Percentiles rank a stretch among this genome's conserved stretches.
Evolutionary conservation across 2,113 vertebrate species (phyloP).

Genomic region (Atrichornis clamosus): DNA sequence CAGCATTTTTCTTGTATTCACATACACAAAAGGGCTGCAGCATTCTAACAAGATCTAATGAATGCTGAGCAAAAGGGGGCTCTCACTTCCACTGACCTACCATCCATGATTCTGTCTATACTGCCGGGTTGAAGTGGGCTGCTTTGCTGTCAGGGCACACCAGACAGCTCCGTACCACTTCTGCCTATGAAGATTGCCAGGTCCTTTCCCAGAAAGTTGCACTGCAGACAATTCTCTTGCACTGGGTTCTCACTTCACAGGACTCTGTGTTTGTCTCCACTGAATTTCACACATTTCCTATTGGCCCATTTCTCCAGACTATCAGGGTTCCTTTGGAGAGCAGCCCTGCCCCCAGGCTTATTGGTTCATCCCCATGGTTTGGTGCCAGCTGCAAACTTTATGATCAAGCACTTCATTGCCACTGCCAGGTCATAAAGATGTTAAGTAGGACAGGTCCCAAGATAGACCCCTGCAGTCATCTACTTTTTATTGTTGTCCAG

Average conservation of each 20-base stretch:
- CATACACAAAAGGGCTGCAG: background rate
- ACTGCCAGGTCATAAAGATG: background rate
- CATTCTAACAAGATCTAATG: background rate
- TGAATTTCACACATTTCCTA: background rate
- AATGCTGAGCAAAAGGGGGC: background rate
- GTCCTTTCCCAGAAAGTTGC: background rate
- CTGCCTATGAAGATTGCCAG: background rate
- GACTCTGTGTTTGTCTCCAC: background rate
- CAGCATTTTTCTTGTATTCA: background rate
- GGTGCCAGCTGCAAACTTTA: background rate
- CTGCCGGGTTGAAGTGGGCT: background rate
- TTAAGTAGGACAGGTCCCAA: background rate
- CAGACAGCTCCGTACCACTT: background rate
- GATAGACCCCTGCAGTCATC: background rate
- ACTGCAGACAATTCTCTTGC: background rate
- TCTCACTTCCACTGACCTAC: background rate
- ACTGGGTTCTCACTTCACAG: background rate
- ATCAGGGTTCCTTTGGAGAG: background rate
- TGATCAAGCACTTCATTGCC: background rate
- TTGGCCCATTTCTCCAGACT: background rate
- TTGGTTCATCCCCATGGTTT: background rate
- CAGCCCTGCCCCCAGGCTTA: background rate
- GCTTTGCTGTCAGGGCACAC: background rate
- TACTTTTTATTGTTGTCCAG: background rate
- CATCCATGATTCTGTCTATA: background rate